Evolutionary conservation across 2,888 invertebrate genomes (phyloP).

Genomic region (Latrodectus elegans): DNA sequence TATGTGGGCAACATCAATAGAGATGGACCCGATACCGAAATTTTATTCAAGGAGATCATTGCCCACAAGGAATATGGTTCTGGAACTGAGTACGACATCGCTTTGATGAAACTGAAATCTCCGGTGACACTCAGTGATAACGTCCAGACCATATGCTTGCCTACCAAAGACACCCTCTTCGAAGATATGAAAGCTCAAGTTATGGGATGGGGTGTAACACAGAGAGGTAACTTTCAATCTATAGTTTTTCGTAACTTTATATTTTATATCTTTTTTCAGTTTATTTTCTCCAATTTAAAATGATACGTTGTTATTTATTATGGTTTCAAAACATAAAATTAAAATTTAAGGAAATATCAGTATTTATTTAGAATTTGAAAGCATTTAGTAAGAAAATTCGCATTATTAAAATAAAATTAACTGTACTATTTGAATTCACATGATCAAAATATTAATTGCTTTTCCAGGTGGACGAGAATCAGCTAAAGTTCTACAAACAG

Average conservation of each 20-base stretch:
- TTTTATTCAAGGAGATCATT: slow-evolving; percentile 46
- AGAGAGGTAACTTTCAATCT: slow-evolving; percentile 28
- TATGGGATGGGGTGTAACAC: slow-evolving; percentile 61
- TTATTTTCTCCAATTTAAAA: no score
- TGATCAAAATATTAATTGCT: not conserved
- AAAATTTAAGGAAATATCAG: no score
- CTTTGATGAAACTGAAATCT: slow-evolving; percentile 40
- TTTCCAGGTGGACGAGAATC: slow-evolving; percentile 56
- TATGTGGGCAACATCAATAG: slow-evolving; percentile 42
- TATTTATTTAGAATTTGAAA: no score
- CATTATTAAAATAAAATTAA: no score
- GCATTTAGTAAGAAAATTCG: no score
- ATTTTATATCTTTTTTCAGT: no score
- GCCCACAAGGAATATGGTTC: slow-evolving; percentile 54
- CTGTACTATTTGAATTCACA: no score
- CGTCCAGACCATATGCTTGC: slow-evolving; percentile 54
- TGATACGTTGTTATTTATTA: no score
- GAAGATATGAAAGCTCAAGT: slow-evolving; percentile 59
- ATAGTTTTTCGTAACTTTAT: no score
- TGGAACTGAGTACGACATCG: slow-evolving; percentile 61
- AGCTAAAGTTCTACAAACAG: slow-evolving; percentile 47
- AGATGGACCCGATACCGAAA: slow-evolving; percentile 61
- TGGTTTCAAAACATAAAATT: no score
- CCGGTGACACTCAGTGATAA: slow-evolving; percentile 23
- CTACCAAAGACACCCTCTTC: slow-evolving; percentile 33